phyloP scores from a whole-genome alignment of 2,797 vertebrate species.

The Syngnathus rostellatus region DNA sequence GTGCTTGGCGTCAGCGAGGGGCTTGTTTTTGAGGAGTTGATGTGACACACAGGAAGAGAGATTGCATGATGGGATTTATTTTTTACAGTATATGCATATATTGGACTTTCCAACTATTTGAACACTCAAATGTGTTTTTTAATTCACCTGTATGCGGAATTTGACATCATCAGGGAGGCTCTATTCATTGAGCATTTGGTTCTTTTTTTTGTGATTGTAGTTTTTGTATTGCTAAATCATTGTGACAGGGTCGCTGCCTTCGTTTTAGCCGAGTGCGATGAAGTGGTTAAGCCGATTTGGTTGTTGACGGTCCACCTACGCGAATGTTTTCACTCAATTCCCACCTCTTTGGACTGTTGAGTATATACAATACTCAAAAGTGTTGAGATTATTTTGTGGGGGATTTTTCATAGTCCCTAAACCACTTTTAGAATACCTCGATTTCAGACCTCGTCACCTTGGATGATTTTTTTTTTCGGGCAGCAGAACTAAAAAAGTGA shows the following conservation, averaged over 20 bases:
- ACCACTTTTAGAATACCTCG: background rate
- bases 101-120: background rate
- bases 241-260: background rate
- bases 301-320: constrained; percentile 4
- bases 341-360: background rate
- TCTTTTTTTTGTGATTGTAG: too few relatives aligned
- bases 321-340: constrained; percentile 5
- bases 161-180: too few relatives aligned
- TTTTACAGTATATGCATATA: background rate
- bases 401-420: background rate
- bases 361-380: background rate
- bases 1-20: constrained; percentile 26
- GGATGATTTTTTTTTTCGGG: too few relatives aligned
- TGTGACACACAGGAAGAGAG: constrained; percentile 1
- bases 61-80: background rate
- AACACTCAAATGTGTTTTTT: too few relatives aligned
- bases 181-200: too few relatives aligned
- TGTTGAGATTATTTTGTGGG: background rate
- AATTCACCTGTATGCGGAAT: too few relatives aligned
- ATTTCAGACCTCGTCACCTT: too few relatives aligned
- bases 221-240: too few relatives aligned
- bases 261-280: background rate
- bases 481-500: background rate
- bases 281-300: background rate
- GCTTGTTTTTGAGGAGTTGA: background rate